phyloP scores from a whole-genome alignment of 1,140 invertebrate species.

The Thaumetopoea pityocampa region DNA sequence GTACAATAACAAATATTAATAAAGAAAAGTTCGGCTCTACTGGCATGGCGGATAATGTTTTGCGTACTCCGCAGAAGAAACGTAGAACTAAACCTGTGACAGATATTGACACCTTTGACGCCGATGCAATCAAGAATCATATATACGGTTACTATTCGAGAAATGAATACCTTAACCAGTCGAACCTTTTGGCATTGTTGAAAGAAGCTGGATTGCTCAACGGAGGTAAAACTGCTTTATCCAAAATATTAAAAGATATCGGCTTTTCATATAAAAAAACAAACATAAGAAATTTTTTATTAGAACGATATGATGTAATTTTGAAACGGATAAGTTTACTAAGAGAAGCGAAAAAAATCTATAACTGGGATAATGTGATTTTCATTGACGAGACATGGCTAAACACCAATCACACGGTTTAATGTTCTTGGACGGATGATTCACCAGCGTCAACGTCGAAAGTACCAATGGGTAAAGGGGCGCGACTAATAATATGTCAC shows the following conservation, averaged over 20 bases:
- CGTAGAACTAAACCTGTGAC: constrained; percentile 8
- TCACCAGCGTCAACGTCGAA: constrained; percentile 15
- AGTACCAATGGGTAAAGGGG: constrained; percentile 24
- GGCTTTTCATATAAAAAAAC: constrained; percentile 16
- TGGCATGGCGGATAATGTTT: constrained; percentile 17
- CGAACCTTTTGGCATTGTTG: constrained; percentile 3
- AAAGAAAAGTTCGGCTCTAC: constrained; percentile 19
- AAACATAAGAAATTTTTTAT: constrained; percentile 18
- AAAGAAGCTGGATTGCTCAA: constrained; percentile 8
- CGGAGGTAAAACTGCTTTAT: constrained; percentile 10
- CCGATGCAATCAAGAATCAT: constrained; percentile 16
- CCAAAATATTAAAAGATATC: constrained; percentile 11
- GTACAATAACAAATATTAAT: constrained; percentile 17
- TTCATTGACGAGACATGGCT: constrained; percentile 29
- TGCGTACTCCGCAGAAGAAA: constrained; percentile 15
- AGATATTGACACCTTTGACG: constrained; percentile 22
- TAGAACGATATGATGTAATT: constrained; percentile 18
- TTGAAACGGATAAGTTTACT: constrained; percentile 17
- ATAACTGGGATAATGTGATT: constrained; percentile 21
- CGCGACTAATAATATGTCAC: constrained; percentile 26
- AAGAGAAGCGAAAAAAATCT: constrained; percentile 19
- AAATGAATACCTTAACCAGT: constrained; percentile 5
- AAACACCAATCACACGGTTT: constrained; percentile 27
- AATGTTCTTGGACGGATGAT: constrained; percentile 21
- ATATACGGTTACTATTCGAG: constrained; percentile 16